These are phyloP conservation scores for Zygothrica quintamaculata DNA, from an alignment of 2,888 invertebrate species.

Conservation along the genomic window DNA sequence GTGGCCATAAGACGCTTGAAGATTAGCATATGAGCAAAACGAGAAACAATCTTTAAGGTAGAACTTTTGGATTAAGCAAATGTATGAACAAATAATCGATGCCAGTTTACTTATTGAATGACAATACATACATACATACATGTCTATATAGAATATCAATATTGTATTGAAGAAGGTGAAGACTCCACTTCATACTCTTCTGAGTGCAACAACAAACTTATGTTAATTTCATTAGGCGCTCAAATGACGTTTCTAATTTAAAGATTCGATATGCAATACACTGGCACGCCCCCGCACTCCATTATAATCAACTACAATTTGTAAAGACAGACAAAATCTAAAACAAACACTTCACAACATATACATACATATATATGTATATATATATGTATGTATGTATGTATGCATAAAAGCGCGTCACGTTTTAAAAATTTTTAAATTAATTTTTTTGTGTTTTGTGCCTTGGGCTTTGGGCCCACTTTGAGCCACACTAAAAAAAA, in stretches of 20 bases:
- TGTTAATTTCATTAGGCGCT: constrained; percentile 51
- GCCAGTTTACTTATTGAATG: no score
- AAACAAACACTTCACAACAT: constrained; percentile 64
- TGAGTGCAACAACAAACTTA: constrained; percentile 52
- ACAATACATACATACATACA: no score
- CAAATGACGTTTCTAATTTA: constrained; percentile 42
- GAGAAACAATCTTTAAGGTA: no score
- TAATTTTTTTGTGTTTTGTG: constrained; percentile 31
- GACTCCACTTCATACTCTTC: constrained; percentile 23
- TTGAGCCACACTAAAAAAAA: constrained; percentile 26
- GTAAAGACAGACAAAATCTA: constrained; percentile 51
- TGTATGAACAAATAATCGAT: no score
- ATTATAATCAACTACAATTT: no score
- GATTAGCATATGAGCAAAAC: constrained; percentile 37
- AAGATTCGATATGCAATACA: constrained; percentile 6
- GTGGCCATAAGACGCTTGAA: constrained; percentile 35
- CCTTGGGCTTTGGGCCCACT: constrained; percentile 4
- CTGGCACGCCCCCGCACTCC: constrained; percentile 1
- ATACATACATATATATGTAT: no score
- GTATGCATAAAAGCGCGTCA: constrained; percentile 68
- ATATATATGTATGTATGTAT: no score
- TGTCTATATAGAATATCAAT: no score
- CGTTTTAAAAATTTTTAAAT: constrained; percentile 62
- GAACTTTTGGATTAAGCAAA: no score
- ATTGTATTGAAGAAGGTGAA: not conserved